Base-by-base conservation (phyloP, 2,888 invertebrate genomes). In the Dorcus hopei region DNA sequence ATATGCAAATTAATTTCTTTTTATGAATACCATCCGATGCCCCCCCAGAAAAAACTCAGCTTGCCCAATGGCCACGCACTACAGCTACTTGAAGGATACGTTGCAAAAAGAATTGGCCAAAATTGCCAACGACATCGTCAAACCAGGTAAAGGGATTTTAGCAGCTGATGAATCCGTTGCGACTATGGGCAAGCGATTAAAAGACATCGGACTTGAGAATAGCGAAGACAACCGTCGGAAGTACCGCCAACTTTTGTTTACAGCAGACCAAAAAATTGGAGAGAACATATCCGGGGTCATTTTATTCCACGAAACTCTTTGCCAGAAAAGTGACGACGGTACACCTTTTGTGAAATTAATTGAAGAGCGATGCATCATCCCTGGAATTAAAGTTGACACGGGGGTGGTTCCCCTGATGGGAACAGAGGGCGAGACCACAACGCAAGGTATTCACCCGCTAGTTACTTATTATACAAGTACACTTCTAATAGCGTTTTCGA, bases 101-200 rank as follows among this genome's bases (percentile, higher is more conserved):
- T 85, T 93, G 72, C 91, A 94, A 80, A 87, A 89, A 72, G 95
- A 95, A 82, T 85, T 97, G 64, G 84, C 81, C 71, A 83, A 84
- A 72, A 95, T 93, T 74, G 95, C 96, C 53, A 84, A 91, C 72
- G 88, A 89, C 66, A 95, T 97, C 72, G 91, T 93, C 6, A 87
- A 91, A 57, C 91, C 93, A 40, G 95, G 95, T 73, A 95, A 93
- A 80, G 97, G 97, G 68, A 96, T 97, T 78, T 84, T 97, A 67
- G 97, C 97, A 69, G 97, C 97, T 70, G 97, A 98, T 82, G 97
- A 97, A 80, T 95, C 95, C 62, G 93, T 93, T 68, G 85, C 91
- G 72, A 93, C 93, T 51, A 91, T 93, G 82, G 93, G 91, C 70
- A 94, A 94, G 79, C 87, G 93, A 71, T 85, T 94, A n/a, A 84